Evolutionary conservation across 2,888 invertebrate species (phyloP).

Genomic region (Lepidochrysops patricia): DNA sequence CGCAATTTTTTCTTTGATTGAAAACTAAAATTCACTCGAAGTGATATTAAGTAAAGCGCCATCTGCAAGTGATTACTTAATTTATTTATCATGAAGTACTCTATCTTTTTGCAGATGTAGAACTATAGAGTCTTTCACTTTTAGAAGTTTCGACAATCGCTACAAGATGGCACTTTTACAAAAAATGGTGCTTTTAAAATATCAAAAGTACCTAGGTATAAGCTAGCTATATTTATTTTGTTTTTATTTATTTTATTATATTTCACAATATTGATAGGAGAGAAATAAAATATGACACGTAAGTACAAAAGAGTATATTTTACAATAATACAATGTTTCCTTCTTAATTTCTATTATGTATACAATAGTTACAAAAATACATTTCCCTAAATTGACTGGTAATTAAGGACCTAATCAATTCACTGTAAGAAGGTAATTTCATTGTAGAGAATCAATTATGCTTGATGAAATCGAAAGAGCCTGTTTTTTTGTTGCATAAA

Average conservation of each 20-base stretch:
- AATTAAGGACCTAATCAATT: conserved; percentile 1
- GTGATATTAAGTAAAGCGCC: no score
- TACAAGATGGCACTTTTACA: not conserved
- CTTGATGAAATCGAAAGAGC: no score
- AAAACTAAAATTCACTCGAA: no score
- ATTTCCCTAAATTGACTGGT: conserved; percentile 13
- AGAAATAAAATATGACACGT: not conserved
- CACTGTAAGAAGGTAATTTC: not conserved
- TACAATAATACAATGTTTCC: conserved; percentile 12
- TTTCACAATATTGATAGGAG: not conserved
- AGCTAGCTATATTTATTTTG: not conserved
- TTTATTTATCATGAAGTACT: not conserved
- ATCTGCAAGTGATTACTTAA: not conserved
- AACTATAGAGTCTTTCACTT: no score
- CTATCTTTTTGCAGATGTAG: no score
- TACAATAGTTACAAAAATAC: conserved; percentile 14
- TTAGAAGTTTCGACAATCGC: not conserved
- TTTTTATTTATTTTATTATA: not conserved
- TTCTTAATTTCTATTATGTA: conserved; percentile 3
- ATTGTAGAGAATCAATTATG: not conserved
- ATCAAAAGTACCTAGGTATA: no score
- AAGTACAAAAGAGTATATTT: conserved; percentile 16
- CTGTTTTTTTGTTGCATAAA: no score
- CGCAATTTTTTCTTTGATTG: no score
- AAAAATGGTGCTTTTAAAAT: not conserved